Evolutionary conservation across 2,797 vertebrate genomes (phyloP), one percentile per base, ranked within the genome.

Genomic region (Aythya fuligula): DNA sequence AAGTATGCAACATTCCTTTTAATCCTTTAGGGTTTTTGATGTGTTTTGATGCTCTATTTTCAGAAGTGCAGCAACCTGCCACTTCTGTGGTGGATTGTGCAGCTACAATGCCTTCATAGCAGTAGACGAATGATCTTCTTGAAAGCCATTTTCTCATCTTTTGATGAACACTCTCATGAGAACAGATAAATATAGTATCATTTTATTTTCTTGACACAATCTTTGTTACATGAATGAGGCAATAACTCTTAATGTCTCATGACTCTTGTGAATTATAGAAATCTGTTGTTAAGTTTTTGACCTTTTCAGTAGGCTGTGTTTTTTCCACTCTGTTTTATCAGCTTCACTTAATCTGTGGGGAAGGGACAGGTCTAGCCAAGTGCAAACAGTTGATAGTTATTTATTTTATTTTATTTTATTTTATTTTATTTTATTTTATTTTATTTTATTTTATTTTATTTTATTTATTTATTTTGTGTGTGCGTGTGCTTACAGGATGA

Each of bases 141-240:
- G 62, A 85, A 74, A 85, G 72, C n/a, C 3, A 3, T 56, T 91
- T 91, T 61, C 54, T 92, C 62, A 74, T 85, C 54, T 86, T 96
- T 94, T 94, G 92, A 96, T 94, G 73, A 96, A 93, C 2, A 1
- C 34, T 72, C 56, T 90, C 57, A 66, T 8, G 41, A 72, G 76
- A 96, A 70, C 17, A 82, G 87, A 96, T 84, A 96, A 96, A 97
- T 96, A 94, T 78, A 93, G 71, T 65, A 58, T 73, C 93, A 87
- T 91, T 94, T 93, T 90, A 87, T 96, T 96, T 96, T 93, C 84
- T 69, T 87, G 90, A 96, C 95, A 92, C 71, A 79, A 84, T 89
- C 88, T 96, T 97, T 94, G 70, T 96, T 94, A 91, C 73, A 41
- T 38, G 71, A 96, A 95, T 41, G 80, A 94, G 78, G 62, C 87